Evolutionary conservation across 1,140 invertebrate genomes (phyloP).

Genomic region (Drosophila ananassae): DNA sequence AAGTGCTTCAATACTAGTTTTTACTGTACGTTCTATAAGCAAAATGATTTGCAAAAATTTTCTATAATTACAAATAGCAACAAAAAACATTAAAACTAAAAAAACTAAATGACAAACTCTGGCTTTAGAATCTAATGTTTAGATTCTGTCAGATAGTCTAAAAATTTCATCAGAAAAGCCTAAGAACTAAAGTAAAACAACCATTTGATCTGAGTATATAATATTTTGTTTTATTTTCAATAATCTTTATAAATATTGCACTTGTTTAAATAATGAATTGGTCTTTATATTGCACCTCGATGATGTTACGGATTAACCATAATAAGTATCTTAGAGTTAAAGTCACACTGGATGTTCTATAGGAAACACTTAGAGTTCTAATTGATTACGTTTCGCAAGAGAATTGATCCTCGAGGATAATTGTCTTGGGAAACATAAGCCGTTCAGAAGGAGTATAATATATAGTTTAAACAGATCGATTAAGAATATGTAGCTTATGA

Average conservation of each 20-base stretch:
- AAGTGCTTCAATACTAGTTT: background rate
- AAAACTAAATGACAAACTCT: background rate
- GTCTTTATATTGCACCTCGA: constrained; percentile 68
- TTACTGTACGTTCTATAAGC: constrained; percentile 8
- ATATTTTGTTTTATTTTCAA: constrained; percentile 39
- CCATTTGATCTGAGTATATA: constrained; percentile 4
- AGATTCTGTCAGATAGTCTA: background rate
- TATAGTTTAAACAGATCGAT: constrained; percentile 19
- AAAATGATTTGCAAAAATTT: constrained; percentile 18
- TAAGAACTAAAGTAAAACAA: background rate
- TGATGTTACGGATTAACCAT: constrained; percentile 11
- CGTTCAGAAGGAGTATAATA: constrained; percentile 3
- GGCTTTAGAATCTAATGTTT: background rate
- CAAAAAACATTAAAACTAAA: background rate
- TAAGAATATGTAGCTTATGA: constrained; percentile 14
- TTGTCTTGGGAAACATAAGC: constrained; percentile 82
- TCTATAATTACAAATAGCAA: background rate
- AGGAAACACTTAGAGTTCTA: constrained; percentile 32
- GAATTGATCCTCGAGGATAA: constrained; percentile 42
- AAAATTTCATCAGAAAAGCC: background rate
- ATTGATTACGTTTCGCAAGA: constrained; percentile 79
- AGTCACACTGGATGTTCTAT: constrained; percentile 47
- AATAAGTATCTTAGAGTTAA: constrained; percentile 46
- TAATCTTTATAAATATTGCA: constrained; percentile 71
- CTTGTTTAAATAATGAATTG: constrained; percentile 53